Evolutionary conservation across 1,140 invertebrate genomes (phyloP), one percentile per base, ranked within the genome.

Genomic region (Microplitis demolitor): DNA sequence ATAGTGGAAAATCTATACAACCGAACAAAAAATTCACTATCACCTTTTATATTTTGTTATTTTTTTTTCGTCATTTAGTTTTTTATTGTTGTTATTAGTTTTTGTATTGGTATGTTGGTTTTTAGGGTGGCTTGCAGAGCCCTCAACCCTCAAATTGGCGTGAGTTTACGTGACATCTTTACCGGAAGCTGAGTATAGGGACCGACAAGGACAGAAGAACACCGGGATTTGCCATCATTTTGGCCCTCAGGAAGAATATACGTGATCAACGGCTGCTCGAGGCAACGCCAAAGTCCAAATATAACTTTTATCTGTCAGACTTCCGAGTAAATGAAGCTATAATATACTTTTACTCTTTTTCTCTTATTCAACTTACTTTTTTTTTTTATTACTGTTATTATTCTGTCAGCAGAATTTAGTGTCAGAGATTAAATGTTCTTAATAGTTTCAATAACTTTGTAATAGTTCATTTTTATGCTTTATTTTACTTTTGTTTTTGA

Each of bases 301-400:
- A 61, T 66, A 66, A 66, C 63, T 66, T 66, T 66, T 66, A 66
- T 66, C 63, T 45, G 63, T 66, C 63, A 31, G n/a, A 24, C 9
- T 45, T 37, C 45, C 63, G 34, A 37, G 37, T 39, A 66, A 66
- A 66, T 66, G 39, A 45, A 66, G 63, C 63, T 50, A 11, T 45
- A 39, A 11, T 64, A 35, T 34, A 45, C 39, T 45, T 45, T 45
- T 11, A 45, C 39, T 45, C 24, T 24, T 16, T 31, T 66, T 50
- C 11, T 51, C 39, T 45, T 5, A 24, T 16, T 50, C 37, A 24
- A 31, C 35, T 66, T 37, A 8, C 16, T 14, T 14, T 11, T 6
- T 4, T 6, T 13, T 61, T 31, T 9, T 61, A 34, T 61, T 33
- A 61, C 9, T 33, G 60, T 33, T 61, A 33, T 33, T 33, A 61